phyloP scores from a whole-genome alignment of 2,797 vertebrate genomes.

The Otolemur crassicaudatus region DNA sequence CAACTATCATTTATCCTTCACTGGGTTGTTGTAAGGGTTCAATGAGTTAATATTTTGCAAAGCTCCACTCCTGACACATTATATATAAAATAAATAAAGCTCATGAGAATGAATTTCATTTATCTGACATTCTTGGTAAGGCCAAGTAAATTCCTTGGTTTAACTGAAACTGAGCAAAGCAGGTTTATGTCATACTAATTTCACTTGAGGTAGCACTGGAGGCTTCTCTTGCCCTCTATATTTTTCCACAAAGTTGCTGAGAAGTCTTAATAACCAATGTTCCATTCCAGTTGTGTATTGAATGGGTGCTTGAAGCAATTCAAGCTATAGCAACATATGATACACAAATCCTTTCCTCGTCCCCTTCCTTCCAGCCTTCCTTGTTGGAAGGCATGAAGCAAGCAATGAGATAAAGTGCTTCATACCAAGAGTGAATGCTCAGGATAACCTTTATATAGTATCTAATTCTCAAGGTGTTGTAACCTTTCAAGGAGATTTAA shows the following conservation, averaged over 20 bases:
- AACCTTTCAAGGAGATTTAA: neutral
- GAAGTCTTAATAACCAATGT: neutral
- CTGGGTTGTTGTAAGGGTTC: neutral
- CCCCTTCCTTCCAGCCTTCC: neutral
- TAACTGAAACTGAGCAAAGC: neutral
- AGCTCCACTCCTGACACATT: neutral
- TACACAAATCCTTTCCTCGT: neutral
- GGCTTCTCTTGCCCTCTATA: neutral
- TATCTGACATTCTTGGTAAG: neutral
- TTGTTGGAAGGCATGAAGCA: neutral
- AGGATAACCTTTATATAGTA: neutral
- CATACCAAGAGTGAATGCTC: neutral
- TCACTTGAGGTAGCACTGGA: neutral
- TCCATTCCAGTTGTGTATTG: neutral
- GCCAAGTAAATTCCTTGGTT: neutral
- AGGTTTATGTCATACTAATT: neutral
- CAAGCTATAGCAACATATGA: neutral
- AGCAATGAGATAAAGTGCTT: neutral
- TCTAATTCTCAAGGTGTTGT: neutral
- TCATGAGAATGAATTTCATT: neutral
- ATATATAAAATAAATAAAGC: conserved; percentile 22
- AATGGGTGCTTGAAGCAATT: neutral
- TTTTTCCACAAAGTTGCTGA: neutral
- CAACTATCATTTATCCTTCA: neutral
- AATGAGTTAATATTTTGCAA: conserved; percentile 30